phyloP scores from a whole-genome alignment of 2,113 vertebrate species.

The Asarcornis scutulata region DNA sequence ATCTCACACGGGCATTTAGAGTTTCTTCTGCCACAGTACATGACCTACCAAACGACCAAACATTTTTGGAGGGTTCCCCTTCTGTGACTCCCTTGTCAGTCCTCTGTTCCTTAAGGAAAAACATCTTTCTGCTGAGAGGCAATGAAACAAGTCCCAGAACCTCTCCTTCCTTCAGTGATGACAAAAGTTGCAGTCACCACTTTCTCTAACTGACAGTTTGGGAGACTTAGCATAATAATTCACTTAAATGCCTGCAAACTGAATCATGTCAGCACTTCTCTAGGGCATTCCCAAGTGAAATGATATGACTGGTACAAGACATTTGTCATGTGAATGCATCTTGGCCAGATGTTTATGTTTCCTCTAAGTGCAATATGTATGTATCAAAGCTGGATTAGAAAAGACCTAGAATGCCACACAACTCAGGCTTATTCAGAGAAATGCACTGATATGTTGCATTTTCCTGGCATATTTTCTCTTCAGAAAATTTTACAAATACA shows the following conservation, averaged over 20 bases:
- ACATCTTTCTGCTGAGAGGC: not conserved
- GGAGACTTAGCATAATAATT: conserved; percentile 16
- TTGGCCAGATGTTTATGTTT: conserved; percentile 35
- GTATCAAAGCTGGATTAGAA: not conserved
- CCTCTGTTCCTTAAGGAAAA: not conserved
- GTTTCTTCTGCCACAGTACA: not conserved
- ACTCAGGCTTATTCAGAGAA: not conserved
- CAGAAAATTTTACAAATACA: not conserved
- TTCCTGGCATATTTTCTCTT: not conserved
- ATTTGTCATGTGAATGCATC: not conserved
- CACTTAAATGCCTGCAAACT: not conserved
- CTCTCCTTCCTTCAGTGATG: not conserved
- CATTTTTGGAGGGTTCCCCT: not conserved
- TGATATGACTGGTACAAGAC: not conserved
- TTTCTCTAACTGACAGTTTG: conserved; percentile 9
- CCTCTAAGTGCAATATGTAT: not conserved
- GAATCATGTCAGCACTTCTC: conserved; percentile 26
- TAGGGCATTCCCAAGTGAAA: conserved; percentile 32
- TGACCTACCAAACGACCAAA: not conserved
- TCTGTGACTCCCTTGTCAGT: not conserved
- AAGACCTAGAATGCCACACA: not conserved
- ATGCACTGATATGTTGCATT: not conserved
- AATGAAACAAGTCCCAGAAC: not conserved
- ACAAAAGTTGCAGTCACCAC: not conserved
- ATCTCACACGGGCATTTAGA: not conserved